Evolutionary conservation across 2,113 vertebrate genomes (phyloP).

Genomic region (Datnioides undecimradiatus): DNA sequence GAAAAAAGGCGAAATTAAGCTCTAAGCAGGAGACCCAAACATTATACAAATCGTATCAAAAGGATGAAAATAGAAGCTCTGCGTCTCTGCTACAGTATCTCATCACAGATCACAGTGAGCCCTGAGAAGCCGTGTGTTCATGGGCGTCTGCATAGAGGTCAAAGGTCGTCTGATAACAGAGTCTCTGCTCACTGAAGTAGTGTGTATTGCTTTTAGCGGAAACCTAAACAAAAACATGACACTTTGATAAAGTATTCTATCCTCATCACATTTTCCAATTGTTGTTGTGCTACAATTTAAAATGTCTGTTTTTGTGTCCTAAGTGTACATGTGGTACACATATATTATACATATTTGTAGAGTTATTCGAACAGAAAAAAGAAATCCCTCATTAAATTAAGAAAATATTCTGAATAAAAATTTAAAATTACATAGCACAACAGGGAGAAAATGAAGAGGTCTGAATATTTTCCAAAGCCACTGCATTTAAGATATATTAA

Average conservation of each 20-base stretch:
- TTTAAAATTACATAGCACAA: slow-evolving; percentile 12
- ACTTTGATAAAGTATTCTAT: background rate
- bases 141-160: slow-evolving; percentile 47
- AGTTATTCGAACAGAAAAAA: slow-evolving; percentile 23
- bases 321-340: background rate
- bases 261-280: background rate
- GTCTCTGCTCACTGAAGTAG: background rate
- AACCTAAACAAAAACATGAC: background rate
- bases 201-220: slow-evolving; percentile 27
- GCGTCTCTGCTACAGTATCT: background rate
- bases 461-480: slow-evolving; percentile 35
- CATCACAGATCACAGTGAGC: slow-evolving; percentile 25
- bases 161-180: slow-evolving; percentile 14
- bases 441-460: background rate
- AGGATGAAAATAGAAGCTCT: slow-evolving; percentile 36
- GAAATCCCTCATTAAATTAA: slow-evolving; percentile 50
- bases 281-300: slow-evolving; percentile 24
- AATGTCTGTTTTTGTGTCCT: background rate
- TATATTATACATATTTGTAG: background rate
- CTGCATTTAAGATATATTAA: slow-evolving; percentile 15
- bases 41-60: slow-evolving; percentile 51
- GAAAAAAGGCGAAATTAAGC: slow-evolving; percentile 19
- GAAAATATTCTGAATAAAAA: slow-evolving; percentile 10
- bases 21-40: slow-evolving; percentile 12
- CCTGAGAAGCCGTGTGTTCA: slow-evolving; percentile 29